A percentile compares a stretch with the other conserved stretches of the same genome.
Conservation (phyloP, 35 echinoderm and acorn worm genomes). For the Ophiothrix spiculata region DNA sequence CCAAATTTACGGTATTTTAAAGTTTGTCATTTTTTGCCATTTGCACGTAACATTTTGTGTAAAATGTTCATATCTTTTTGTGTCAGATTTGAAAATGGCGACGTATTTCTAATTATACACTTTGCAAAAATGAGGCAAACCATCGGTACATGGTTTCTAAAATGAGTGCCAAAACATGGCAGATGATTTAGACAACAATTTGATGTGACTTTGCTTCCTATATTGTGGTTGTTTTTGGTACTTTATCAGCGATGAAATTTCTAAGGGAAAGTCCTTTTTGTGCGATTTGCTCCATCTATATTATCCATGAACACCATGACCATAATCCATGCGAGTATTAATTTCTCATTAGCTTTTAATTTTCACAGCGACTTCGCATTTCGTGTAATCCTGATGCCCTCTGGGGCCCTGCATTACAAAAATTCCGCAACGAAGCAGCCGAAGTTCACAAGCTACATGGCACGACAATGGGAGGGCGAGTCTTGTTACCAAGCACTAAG, state of each 20-base stretch:
- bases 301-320: neutral
- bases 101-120: no score
- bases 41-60: no score
- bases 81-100: no score
- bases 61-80: no score
- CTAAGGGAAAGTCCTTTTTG: no score
- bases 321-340: neutral
- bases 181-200: neutral
- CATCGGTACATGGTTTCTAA: no score
- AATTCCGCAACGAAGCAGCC: slow-evolving; percentile 59
- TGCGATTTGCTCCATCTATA: no score
- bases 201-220: neutral
- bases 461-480: slow-evolving; percentile 81
- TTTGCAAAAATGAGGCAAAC: no score
- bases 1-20: no score
- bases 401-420: slow-evolving; percentile 86
- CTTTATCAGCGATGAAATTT: neutral
- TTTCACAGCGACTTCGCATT: slow-evolving; percentile 37
- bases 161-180: neutral
- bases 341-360: neutral
- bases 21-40: no score
- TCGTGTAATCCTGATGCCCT: slow-evolving; percentile 45
- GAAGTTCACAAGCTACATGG: slow-evolving; percentile 55
- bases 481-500: neutral
- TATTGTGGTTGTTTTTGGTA: neutral